Base-by-base conservation (phyloP, 2,888 invertebrate genomes). In the Apodemia duryi region DNA sequence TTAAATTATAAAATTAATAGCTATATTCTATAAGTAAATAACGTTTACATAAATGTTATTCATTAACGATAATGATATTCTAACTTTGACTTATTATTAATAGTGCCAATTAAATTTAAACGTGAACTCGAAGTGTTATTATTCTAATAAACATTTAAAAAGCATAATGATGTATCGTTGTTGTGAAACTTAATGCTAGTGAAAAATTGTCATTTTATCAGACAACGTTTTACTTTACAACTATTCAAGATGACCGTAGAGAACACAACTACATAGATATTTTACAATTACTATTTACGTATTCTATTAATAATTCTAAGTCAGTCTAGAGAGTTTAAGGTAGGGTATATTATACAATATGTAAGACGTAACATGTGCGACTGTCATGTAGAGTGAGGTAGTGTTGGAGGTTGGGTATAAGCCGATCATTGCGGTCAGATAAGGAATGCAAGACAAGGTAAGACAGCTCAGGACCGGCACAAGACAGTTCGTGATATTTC, bases 291-390 rank as follows among this genome's bases (percentile, higher is more conserved):
- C 73, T 73, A 71, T 73, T 46, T 71, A 74, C 74, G 73, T 77
- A 78, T 75, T 75, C 83, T 86, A 89, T 81, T 71, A 86, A 80
- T 90, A 86, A 77, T 76, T 79, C 89, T 90, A 89, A 86, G 78
- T 91, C 91, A 91, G 90, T 91, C 91, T 91, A 91, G 82, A 87
- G 86, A 87, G 77, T 85, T 82, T 79, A 80, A 86, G 82, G 81
- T 86, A 71, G 70, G 71, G 70, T 75, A 73, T 73, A 65, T 43
- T 11, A 43, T 71, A 74, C 69, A 73, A 70, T 29, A 43, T 11
- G 43, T 43, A 29, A 54, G 54, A 54, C 70, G 69, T 69, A 75
- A 80, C 77, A 81, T 80, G 88, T 89, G 88, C 88, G 81, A 72
- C 77, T 75, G 73, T 75, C 78, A 80, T 70, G 77, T 76, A 77